Evolutionary conservation across 2,888 invertebrate genomes (phyloP).

Genomic region (Polydrusus pterygomalis): DNA sequence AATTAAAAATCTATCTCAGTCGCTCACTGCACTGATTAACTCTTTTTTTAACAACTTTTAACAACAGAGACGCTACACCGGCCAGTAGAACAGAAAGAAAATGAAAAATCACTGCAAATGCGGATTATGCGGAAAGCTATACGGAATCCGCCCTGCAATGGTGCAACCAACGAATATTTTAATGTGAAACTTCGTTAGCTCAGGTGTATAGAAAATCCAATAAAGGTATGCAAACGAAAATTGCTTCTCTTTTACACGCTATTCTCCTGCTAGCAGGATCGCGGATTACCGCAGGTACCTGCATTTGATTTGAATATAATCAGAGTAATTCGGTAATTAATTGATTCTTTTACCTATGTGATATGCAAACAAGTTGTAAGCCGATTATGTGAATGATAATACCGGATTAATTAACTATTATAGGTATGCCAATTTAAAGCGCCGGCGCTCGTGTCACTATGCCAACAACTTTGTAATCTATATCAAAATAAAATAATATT

Average conservation of each 20-base stretch:
- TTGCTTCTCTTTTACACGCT: conserved; percentile 57
- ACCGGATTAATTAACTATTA: background rate
- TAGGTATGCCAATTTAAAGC: conserved; percentile 2
- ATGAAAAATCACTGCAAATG: no score
- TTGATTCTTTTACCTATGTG: conserved; percentile 3
- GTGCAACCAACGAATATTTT: conserved; percentile 13
- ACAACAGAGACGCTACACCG: no score
- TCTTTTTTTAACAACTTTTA: no score
- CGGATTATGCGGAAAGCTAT: no score
- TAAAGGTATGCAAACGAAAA: conserved; percentile 59
- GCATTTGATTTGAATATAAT: conserved; percentile 34
- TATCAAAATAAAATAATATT: no score
- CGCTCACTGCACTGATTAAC: no score
- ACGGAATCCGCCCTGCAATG: conserved; percentile 2
- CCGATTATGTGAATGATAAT: conserved; percentile 4
- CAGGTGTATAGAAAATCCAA: conserved; percentile 37
- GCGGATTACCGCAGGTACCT: conserved; percentile 65
- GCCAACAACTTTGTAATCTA: background rate
- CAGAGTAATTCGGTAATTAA: conserved; percentile 16
- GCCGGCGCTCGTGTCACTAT: background rate
- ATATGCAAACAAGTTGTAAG: conserved; percentile 24
- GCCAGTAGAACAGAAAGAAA: no score
- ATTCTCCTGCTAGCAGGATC: conserved; percentile 62
- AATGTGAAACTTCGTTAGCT: background rate
- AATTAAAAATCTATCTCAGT: no score